A percentile compares a stretch with the other conserved stretches of the same genome.
Evolutionary conservation across 2,797 vertebrate species (phyloP).

Genomic region (Falco cherrug): DNA sequence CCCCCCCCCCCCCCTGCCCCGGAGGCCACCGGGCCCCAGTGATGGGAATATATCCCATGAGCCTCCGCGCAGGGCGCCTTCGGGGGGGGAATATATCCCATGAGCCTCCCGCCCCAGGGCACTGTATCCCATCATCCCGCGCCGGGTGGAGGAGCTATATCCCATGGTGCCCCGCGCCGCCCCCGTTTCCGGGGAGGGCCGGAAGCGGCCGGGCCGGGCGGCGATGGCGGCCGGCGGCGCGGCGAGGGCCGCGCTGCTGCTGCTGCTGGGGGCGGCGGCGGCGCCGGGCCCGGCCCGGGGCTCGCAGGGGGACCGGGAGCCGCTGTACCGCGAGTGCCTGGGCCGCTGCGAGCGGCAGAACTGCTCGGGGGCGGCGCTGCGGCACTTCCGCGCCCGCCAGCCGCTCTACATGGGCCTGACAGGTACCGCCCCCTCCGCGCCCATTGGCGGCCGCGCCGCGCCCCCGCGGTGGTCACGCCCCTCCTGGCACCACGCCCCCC

Average conservation of each 20-base stretch:
- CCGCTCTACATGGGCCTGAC: conserved; percentile 94
- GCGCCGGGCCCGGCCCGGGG: conserved; percentile 64
- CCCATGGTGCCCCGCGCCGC: neutral
- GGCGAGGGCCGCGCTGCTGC: conserved; percentile 72
- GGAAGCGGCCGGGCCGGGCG: conserved; percentile 64
- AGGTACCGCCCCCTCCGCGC: conserved; percentile 77
- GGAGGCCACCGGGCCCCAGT: too few relatives aligned
- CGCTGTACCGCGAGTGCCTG: conserved; percentile 93
- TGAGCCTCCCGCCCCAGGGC: fast-evolving
- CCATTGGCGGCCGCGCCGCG: neutral
- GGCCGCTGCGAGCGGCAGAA: conserved; percentile 88
- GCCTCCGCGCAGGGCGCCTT: fast-evolving
- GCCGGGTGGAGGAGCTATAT: neutral
- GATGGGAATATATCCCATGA: neutral
- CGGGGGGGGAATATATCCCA: neutral
- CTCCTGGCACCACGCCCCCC: neutral
- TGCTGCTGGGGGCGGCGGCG: conserved; percentile 71
- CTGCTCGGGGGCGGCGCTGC: conserved; percentile 88
- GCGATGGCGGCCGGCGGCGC: conserved; percentile 45
- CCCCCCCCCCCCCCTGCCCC: too few relatives aligned
- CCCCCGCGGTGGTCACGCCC: neutral
- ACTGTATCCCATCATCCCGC: neutral
- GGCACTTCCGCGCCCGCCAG: conserved; percentile 88
- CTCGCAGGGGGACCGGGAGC: conserved; percentile 94
- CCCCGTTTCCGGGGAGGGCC: neutral